Conservation (phyloP, 2,888 invertebrate genomes). For the Teleogryllus oceanicus region DNA sequence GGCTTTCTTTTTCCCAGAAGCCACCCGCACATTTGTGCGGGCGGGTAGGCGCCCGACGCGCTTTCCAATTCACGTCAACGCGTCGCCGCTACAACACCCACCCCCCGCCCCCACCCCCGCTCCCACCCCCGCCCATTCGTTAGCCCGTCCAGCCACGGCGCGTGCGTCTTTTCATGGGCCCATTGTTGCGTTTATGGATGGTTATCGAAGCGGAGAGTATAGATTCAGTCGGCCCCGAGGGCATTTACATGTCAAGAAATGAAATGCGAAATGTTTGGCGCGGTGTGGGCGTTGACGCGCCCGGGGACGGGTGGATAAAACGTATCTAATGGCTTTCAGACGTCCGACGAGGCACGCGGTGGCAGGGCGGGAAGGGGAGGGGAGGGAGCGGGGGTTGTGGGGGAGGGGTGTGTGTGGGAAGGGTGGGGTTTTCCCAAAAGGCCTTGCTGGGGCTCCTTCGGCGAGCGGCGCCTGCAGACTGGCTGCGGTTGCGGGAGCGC, state of each 20-base stretch:
- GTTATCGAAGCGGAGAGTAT: constrained; percentile 8
- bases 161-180: not conserved
- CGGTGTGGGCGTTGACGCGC: not conserved
- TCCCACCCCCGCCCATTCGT: too few relatives aligned
- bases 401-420: too few relatives aligned
- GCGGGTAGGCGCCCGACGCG: too few relatives aligned
- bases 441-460: too few relatives aligned
- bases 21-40: too few relatives aligned
- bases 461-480: too few relatives aligned
- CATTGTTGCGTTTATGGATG: not conserved
- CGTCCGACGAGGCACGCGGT: not conserved
- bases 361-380: not conserved
- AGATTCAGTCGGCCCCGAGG: not conserved
- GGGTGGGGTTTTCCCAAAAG: too few relatives aligned
- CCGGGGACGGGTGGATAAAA: not conserved
- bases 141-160: not conserved
- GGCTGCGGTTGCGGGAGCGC: too few relatives aligned
- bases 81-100: too few relatives aligned
- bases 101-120: too few relatives aligned
- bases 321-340: constrained; percentile 9
- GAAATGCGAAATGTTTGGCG: not conserved
- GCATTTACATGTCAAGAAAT: constrained; percentile 18
- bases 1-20: too few relatives aligned
- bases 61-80: too few relatives aligned
- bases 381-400: not conserved